These are phyloP conservation scores for Colletes latitarsis DNA, from an alignment of 1,140 invertebrate species.

Conservation along the genomic window DNA sequence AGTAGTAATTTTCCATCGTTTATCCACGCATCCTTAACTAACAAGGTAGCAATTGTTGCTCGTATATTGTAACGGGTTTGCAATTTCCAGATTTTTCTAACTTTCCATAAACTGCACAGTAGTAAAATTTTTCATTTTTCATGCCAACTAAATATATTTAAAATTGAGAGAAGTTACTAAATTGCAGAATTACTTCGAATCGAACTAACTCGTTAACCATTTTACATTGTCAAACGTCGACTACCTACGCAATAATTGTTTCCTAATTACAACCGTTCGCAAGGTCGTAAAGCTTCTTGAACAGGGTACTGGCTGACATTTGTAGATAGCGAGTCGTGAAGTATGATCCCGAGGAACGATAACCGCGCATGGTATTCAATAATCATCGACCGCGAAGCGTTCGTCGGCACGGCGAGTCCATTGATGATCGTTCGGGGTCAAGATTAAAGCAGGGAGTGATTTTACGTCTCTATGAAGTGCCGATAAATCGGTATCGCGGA, in stretches of 20 bases:
- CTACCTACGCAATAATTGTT: conserved; percentile 40
- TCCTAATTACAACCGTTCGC: conserved; percentile 44
- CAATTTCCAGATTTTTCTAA: too few relatives aligned
- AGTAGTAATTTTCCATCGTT: too few relatives aligned
- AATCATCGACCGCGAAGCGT: conserved; percentile 34
- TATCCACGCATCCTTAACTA: too few relatives aligned
- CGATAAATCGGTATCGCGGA: conserved; percentile 47
- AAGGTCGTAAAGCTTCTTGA: conserved; percentile 13
- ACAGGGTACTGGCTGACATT: neutral
- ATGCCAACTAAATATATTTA: too few relatives aligned
- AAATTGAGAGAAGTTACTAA: too few relatives aligned
- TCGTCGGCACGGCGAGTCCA: conserved; percentile 17
- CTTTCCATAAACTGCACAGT: neutral
- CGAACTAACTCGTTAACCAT: neutral
- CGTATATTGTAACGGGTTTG: too few relatives aligned
- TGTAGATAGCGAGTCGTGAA: conserved; percentile 34
- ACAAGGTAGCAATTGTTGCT: too few relatives aligned
- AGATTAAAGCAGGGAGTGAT: conserved; percentile 39
- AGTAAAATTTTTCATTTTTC: too few relatives aligned
- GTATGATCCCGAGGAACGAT: conserved; percentile 40
- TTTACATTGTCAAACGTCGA: neutral
- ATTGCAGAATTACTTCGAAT: too few relatives aligned
- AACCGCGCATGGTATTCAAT: conserved; percentile 53
- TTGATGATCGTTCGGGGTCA: conserved; percentile 25
- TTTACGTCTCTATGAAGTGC: conserved; percentile 58